Conservation (phyloP, 2,888 invertebrate genomes). For the Alentia gelatinosa region DNA sequence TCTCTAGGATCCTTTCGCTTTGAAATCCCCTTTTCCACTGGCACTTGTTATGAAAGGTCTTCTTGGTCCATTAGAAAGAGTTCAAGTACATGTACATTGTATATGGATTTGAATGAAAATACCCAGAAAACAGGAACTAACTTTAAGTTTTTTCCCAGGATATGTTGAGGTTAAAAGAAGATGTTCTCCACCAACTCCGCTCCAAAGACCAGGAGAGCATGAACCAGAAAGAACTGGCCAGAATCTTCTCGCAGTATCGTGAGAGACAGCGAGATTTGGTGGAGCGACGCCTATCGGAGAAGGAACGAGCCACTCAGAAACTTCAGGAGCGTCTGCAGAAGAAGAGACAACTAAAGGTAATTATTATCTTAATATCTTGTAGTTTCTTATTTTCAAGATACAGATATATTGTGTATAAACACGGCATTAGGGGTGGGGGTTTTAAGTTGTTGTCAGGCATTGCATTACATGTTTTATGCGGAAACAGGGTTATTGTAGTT, state of each 20-base stretch:
- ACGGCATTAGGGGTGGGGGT: no score
- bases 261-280: not conserved
- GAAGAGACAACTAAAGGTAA: not conserved
- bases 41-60: no score
- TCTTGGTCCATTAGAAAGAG: no score
- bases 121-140: not conserved
- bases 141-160: conserved; percentile 13
- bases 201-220: not conserved
- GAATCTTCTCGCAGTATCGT: not conserved
- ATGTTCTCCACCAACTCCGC: not conserved
- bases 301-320: not conserved
- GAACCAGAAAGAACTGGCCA: not conserved
- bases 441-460: no score
- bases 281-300: not conserved
- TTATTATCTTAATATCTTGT: no score
- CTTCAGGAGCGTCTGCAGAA: not conserved
- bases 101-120: not conserved
- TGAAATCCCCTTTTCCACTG: no score
- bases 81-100: no score
- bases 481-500: no score
- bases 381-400: no score
- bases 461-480: no score
- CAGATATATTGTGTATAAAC: no score
- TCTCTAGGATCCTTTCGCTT: no score
- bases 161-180: not conserved